Conservation (phyloP, 2,888 invertebrate genomes). For the Limnephilus rhombicus region DNA sequence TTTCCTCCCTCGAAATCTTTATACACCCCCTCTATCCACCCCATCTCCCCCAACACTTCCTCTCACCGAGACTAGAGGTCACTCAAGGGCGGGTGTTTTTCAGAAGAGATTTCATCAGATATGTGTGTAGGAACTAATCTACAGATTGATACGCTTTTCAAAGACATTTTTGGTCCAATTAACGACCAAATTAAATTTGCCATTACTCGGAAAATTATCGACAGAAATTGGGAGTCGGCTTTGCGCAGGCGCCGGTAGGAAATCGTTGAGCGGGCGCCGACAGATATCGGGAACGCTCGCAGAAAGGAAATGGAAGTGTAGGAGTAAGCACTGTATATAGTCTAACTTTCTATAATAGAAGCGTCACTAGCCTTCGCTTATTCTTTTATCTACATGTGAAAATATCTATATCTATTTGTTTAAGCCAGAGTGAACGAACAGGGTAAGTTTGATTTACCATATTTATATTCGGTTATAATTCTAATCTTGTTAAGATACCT, state of each 20-base stretch:
- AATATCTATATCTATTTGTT: neutral
- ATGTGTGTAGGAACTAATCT: neutral
- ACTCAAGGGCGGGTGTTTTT: constrained; percentile 31
- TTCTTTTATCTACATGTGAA: constrained; percentile 3
- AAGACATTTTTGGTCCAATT: neutral
- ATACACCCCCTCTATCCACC: neutral
- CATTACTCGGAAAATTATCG: constrained; percentile 20
- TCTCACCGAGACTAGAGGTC: constrained; percentile 19
- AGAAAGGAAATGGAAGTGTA: constrained; percentile 18
- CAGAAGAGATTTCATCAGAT: neutral
- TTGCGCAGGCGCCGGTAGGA: neutral
- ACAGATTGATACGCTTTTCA: neutral
- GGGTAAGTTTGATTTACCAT: neutral
- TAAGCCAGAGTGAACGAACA: neutral
- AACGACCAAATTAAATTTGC: constrained; percentile 1
- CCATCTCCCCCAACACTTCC: neutral
- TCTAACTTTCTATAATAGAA: neutral
- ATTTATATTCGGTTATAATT: neutral
- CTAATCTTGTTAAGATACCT: neutral
- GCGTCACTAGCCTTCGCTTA: constrained; percentile 8
- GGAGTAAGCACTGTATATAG: constrained; percentile 25
- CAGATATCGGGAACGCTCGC: neutral
- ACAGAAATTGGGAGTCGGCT: neutral
- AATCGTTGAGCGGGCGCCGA: neutral
- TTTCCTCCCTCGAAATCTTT: neutral